Percentiles rank a stretch among this genome's conserved stretches.
These are phyloP conservation scores for Drosophila picticornis DNA, from an alignment of 2,888 invertebrate genomes.

Conservation along the genomic window DNA sequence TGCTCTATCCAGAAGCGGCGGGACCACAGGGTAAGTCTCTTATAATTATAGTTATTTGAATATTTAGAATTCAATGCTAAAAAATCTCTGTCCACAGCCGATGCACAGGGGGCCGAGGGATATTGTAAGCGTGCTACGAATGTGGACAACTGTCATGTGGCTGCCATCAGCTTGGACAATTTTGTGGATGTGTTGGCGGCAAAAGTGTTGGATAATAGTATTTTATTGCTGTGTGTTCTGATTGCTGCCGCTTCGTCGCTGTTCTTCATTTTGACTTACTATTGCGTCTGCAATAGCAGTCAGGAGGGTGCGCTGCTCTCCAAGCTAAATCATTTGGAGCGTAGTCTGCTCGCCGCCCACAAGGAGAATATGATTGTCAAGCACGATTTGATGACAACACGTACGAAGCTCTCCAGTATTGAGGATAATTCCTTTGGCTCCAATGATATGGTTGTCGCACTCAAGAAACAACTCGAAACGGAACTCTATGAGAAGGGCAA, in stretches of 20 bases:
- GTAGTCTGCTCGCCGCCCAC: slow-evolving; percentile 87
- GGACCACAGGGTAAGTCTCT: slow-evolving; percentile 17
- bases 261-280: slow-evolving; percentile 91
- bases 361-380: slow-evolving; percentile 89
- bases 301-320: slow-evolving; percentile 90
- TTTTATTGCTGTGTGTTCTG: slow-evolving; percentile 87
- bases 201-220: slow-evolving; percentile 84
- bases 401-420: slow-evolving; percentile 88
- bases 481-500: slow-evolving; percentile 85
- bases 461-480: slow-evolving; percentile 89
- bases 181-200: slow-evolving; percentile 72
- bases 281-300: slow-evolving; percentile 91
- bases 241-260: slow-evolving; percentile 91
- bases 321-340: slow-evolving; percentile 88
- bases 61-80: neutral
- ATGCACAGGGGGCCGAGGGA: slow-evolving; percentile 18
- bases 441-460: slow-evolving; percentile 89
- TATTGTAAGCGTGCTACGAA: slow-evolving; percentile 47
- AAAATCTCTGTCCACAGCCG: slow-evolving; percentile 2
- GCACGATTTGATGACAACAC: slow-evolving; percentile 88
- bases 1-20: slow-evolving; percentile 66
- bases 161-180: slow-evolving; percentile 60
- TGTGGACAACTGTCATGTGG: slow-evolving; percentile 23
- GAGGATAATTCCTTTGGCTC: slow-evolving; percentile 90
- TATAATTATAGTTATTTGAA: neutral